Base-by-base conservation (phyloP, 2,113 vertebrate species). In the Crocuta crocuta region DNA sequence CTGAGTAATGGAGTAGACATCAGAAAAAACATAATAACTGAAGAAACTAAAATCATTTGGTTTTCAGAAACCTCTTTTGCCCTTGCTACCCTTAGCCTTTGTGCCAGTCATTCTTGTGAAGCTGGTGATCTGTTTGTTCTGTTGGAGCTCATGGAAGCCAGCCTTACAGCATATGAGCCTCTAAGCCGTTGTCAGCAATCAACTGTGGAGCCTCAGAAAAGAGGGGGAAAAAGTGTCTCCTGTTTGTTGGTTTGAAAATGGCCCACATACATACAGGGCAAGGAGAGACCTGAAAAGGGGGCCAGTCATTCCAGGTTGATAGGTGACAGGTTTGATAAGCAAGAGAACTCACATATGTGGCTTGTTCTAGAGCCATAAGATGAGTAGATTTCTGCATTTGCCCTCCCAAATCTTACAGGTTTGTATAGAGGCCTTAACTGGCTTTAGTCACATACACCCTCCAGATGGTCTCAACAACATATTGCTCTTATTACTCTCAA, bases 41-140 rank as follows among this genome's bases (percentile, higher is more conserved):
- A 89, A 33, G 58, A 35, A 61, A 23, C n/a, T 79, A 66, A 89
- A 68, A 50, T 71, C 4, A 12, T 73, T 73, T 93, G 45, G 16
- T 50, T 84, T 94, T 78, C 65, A 63, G 35, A 86, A 16, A 55
- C 10, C 26, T 9, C 12, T 21, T 23, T 85, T 79, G 45, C 45
- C 13, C 15, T 0, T 58, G 7, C 17, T 15, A 43, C 1, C 4
- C 24, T n/a, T 12, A 45, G 58, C 11, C 28, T 6, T 2, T 61
- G 1, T 76, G 24, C 43, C 4, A 33, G 2, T 17, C 19, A 5
- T 90, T 96, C 87, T 65, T 10, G 7, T 82, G 73, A 63, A 10
- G 2, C 12, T 76, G 24, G 17, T 35, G 2, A 79, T 26, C 74
- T 2, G 26, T 74, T 66, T 63, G n/a, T 53, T 16, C 8, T 84